A percentile compares a stretch with the other conserved stretches of the same genome.
phyloP scores from a whole-genome alignment of 2,113 vertebrate genomes.

The Chionodraco myersi region DNA sequence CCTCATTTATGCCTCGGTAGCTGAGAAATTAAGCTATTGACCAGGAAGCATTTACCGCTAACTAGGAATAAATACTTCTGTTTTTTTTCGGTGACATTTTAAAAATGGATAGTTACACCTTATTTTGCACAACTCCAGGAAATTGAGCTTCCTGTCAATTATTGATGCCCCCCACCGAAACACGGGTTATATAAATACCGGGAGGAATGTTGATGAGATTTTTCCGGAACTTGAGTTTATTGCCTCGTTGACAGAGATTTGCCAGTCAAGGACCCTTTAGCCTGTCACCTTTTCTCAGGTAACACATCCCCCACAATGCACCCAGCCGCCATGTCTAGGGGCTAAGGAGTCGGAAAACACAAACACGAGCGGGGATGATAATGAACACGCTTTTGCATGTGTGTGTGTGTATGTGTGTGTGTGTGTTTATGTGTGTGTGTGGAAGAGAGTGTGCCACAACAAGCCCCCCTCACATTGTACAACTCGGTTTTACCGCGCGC shows the following conservation, averaged over 20 bases:
- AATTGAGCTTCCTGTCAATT: constrained; percentile 71
- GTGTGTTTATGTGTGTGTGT: constrained; percentile 38
- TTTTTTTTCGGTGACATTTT: constrained; percentile 40
- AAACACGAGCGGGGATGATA: constrained; percentile 74
- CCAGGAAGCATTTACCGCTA: constrained; percentile 21
- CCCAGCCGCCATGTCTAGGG: constrained; percentile 55
- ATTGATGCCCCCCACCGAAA: constrained; percentile 28
- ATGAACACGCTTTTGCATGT: constrained; percentile 68
- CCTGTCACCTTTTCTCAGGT: constrained; percentile 75
- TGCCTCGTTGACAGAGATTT: constrained; percentile 69
- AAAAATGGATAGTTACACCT: constrained; percentile 61
- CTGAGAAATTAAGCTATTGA: constrained; percentile 60
- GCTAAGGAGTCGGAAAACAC: constrained; percentile 58
- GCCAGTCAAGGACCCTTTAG: constrained; percentile 67
- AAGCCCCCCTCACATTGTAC: constrained; percentile 67
- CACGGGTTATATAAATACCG: constrained; percentile 61
- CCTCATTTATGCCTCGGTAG: constrained; percentile 79
- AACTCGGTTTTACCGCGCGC: constrained; percentile 63
- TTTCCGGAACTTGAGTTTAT: constrained; percentile 60
- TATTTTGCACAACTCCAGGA: constrained; percentile 49
- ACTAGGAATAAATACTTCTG: constrained; percentile 24
- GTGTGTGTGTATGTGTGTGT: constrained; percentile 24
- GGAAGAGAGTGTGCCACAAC: constrained; percentile 69
- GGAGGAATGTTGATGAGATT: constrained; percentile 61
- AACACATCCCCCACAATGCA: constrained; percentile 68